Base-by-base conservation (phyloP, 92 coral and sea anemone genomes). In the Parazoanthus darwini region DNA sequence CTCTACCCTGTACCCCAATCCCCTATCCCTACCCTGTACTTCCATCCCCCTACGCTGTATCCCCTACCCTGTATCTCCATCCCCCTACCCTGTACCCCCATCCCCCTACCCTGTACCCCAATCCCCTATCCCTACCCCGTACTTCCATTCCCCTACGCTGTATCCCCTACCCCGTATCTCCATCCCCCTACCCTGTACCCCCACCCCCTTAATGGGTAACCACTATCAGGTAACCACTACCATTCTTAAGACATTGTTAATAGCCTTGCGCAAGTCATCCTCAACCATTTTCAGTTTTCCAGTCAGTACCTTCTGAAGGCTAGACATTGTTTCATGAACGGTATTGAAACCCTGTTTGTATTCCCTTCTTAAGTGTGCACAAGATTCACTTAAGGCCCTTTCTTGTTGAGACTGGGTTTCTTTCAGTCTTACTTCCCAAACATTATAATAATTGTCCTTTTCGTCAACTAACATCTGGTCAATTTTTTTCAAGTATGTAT, bases 241-340 rank as follows among this genome's bases (percentile, higher is more conserved):
- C 94, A 96, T 95, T 67, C 93, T 94, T 74, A 97, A 79, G 18
- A 97, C 94, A 88, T 93, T 95, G 85, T 97, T 97, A 38, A 97
- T 97, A 15, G 98, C 94, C 70, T 96, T 95, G 23, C 94, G 94
- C 23, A 97, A 90, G 89, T 95, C 98, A 76, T 96, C 97, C 93
- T 97, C 98, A 22, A 92, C 92, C 82, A 97, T 74, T 73, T 92
- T 94, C 86, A 97, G 65, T 93, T 97, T 97, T 77, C 98, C 98
- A 63, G 91, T 94, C 39, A 95, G 86, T 13, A 97, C 99, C 80
- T 91, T 94, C 58, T 97, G 99, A 42, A 97, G 91, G 80, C 97
- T 97, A 48, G 98, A 94, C 82, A 97, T 91, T 77, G 98, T 97
- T 86, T 95, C 98, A 87, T 97, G 96, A 0, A 97, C 94, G 2